A percentile compares a stretch with the other conserved stretches of the same genome.
These are phyloP conservation scores for Eolophus roseicapilla DNA, from an alignment of 2,113 vertebrate species.

Conservation along the genomic window DNA sequence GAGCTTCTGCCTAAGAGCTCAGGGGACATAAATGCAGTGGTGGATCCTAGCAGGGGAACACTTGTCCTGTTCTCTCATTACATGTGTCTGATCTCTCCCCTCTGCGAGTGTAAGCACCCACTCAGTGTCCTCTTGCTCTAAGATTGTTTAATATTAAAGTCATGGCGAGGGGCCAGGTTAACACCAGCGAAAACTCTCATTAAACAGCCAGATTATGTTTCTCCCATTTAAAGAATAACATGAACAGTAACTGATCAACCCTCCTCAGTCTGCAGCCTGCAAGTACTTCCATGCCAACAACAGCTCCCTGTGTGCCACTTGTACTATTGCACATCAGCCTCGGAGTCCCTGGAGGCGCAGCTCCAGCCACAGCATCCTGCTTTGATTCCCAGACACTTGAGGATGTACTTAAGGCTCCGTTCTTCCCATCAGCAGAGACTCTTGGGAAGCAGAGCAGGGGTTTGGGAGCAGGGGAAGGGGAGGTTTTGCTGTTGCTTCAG, in stretches of 20 bases:
- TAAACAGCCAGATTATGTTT: neutral
- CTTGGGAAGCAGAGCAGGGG: conserved; percentile 1
- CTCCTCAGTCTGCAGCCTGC: neutral
- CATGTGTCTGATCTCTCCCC: neutral
- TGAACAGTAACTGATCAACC: fast-evolving
- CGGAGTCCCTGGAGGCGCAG: neutral
- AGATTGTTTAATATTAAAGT: conserved; percentile 26
- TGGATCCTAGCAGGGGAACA: too few species aligned
- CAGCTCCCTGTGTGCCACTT: fast-evolving
- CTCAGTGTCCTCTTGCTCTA: neutral
- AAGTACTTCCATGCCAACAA: neutral
- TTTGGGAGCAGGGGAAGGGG: neutral
- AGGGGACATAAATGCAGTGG: too few species aligned
- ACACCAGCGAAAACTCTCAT: neutral
- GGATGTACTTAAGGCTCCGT: neutral
- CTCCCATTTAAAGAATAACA: neutral
- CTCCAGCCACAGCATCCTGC: fast-evolving
- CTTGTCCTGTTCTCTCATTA: too few species aligned
- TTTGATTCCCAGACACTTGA: neutral
- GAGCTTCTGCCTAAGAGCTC: too few species aligned
- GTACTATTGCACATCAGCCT: neutral
- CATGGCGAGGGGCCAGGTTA: neutral
- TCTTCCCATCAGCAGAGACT: neutral
- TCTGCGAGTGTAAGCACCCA: neutral
- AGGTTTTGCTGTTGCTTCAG: neutral